Evolutionary conservation across 2,888 invertebrate genomes (phyloP), one percentile per base, ranked within the genome.

Genomic region (Gortyna flavago): DNA sequence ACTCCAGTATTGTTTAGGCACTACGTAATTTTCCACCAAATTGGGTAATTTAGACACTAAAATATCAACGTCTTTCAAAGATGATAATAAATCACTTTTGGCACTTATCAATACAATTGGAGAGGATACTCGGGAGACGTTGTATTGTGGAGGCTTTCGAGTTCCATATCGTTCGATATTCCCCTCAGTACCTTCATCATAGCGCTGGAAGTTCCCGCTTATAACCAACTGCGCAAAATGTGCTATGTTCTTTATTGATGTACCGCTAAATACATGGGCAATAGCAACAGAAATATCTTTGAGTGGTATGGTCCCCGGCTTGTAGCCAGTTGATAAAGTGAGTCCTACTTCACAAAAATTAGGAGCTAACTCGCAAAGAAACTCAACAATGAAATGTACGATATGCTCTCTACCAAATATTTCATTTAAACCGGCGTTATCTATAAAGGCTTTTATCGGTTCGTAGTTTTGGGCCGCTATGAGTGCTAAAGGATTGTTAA

Each of bases 61-160:
- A 16, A 95, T 95, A 64, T 97, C 90, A 1, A 97, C 97, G 80
- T 98, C 97, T 91, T 97, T 92, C 51, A 97, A 90, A 38, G 97
- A 93, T 5, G 98, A 97, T 8, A 98, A 88, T 96, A 97, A 97
- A 92, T 98, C 98, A 76, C 97, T 97, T 72, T 88, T 72, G 3
- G 92, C 95, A 79, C 91, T 91, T 57, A 96, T 90, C n/a, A 97
- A 83, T 0, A 95, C 90, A 4, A 96, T 90, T 2, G 96, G 95
- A 2, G 96, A 93, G 3, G 92, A 91, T 25, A 96, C 88, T 51
- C 83, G 86, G 3, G 94, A 92, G 1, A 96, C 75, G 59, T 96
- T 92, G 83, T 97, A 97, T 57, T 90, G 86, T 18, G 96, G 95
- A n/a, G 96, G 93, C 6, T 79, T 90, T 0, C 84, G 44, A 41